Base-by-base conservation (phyloP, 1,140 invertebrate genomes). In the Callitettix versicolor region DNA sequence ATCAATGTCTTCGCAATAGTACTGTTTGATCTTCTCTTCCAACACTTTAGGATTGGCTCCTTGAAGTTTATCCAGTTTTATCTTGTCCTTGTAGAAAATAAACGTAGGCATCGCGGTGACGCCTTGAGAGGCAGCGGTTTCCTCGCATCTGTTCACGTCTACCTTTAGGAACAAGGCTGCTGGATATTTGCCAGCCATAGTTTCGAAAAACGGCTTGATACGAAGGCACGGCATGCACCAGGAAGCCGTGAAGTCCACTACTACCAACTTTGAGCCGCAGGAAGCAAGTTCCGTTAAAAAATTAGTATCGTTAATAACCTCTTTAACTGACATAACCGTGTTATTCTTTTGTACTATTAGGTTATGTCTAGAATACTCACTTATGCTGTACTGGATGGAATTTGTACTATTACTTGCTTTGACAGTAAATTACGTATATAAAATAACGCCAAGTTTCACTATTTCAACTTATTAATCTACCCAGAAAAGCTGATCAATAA, bases 41-140 rank as follows among this genome's bases (percentile, higher is more conserved):
- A 99, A 68, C 1, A 76, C 76, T 42, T 69, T 70, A 7, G 86
- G 72, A 73, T 98, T 85, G 1, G 92, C 93, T 12, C 92, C 93
- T 73, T 86, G 82, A 42, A 94, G 72, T 12, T 79, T 69, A 64
- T 87, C 88, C 61, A 95, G 72, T 72, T 86, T 87, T n/a, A 77
- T 79, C 68, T 83, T 79, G 68, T 95, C 97, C 58, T 85, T 82
- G 67, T 92, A 97, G 65, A 98, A 94, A 57, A 95, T 85, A 67
- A 99, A 99, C 5, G 96, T 99, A 6, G 96, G 96, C 92, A 99
- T 98, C 1, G 92, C 90, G 57, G 80, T 84, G 15, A 99, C 87
- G 40, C 88, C 88, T 68, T 97, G 85, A 18, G 74, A 73, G 20
- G 81, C 77, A 1, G 94, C 91, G 24, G 88, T 90, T 64, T 91